Conservation (phyloP, 2,888 invertebrate species). For the Omphaloscelis lunosa region DNA sequence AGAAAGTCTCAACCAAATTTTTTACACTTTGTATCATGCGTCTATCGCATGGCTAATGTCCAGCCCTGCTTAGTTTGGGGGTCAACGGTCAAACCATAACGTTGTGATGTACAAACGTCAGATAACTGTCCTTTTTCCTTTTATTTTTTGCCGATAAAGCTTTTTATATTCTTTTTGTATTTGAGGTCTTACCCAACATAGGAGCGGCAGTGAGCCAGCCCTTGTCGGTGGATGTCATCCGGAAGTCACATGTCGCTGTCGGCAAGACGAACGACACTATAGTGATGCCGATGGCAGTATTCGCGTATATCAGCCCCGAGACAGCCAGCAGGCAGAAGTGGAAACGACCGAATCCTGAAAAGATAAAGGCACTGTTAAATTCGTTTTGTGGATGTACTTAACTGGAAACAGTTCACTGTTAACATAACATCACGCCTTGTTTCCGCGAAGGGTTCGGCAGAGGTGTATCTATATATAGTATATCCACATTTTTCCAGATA, state of each 20-base stretch:
- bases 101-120: not conserved
- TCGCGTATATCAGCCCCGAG: slow-evolving; percentile 95
- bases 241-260: slow-evolving; percentile 95
- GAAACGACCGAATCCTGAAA: slow-evolving; percentile 95
- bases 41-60: not conserved
- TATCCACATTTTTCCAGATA: not conserved
- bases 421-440: not conserved
- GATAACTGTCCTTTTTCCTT: not conserved
- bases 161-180: not conserved
- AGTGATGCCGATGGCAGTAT: slow-evolving; percentile 95
- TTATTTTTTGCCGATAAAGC: not conserved
- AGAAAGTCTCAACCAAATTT: not conserved
- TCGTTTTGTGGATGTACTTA: not conserved
- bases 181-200: slow-evolving; percentile 92
- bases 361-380: slow-evolving; percentile 3
- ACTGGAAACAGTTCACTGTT: not conserved
- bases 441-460: not conserved
- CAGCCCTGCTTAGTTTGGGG: not conserved
- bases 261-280: slow-evolving; percentile 96
- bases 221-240: slow-evolving; percentile 94
- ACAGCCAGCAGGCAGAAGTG: slow-evolving; percentile 94
- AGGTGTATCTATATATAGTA: not conserved
- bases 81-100: not conserved
- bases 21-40: not conserved
- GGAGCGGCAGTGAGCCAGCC: slow-evolving; percentile 94